phyloP scores from a whole-genome alignment of 1,140 invertebrate species.

The Thaumatotibia leucotreta region DNA sequence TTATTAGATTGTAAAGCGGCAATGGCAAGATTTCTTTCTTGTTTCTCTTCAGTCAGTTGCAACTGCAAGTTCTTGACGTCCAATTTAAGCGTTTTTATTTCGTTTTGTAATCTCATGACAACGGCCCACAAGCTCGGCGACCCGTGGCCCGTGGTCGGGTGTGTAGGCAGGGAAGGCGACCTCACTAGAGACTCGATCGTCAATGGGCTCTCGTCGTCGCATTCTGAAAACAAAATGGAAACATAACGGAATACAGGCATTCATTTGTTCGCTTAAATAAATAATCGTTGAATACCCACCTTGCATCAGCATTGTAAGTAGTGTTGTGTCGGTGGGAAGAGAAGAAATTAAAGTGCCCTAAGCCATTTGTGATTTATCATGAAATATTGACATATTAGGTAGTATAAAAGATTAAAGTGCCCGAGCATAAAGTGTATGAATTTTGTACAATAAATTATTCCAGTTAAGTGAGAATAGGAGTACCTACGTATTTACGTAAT shows the following conservation, averaged over 20 bases:
- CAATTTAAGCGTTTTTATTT: conserved; percentile 65
- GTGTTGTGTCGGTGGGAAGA: neutral
- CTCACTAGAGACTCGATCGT: conserved; percentile 62
- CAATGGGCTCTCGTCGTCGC: conserved; percentile 61
- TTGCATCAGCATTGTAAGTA: neutral
- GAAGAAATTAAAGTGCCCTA: neutral
- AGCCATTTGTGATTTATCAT: neutral
- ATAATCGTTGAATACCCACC: conserved; percentile 13
- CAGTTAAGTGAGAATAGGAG: too few species aligned
- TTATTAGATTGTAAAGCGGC: conserved; percentile 62
- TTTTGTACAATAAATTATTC: too few species aligned
- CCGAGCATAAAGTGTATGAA: neutral
- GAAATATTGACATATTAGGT: neutral
- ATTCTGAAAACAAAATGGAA: conserved; percentile 63
- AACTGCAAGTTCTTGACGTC: conserved; percentile 63
- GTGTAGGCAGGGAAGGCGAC: conserved; percentile 69
- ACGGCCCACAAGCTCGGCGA: conserved; percentile 64
- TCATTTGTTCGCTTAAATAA: neutral
- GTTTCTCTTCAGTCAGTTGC: conserved; percentile 69
- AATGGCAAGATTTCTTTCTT: conserved; percentile 69
- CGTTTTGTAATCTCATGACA: conserved; percentile 67
- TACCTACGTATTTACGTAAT: too few species aligned
- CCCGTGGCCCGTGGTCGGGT: conserved; percentile 46
- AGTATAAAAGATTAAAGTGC: neutral
- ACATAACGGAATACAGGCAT: neutral